These are phyloP conservation scores for Muscicapa striata DNA, from an alignment of 2,797 vertebrate genomes.

Conservation along the genomic window DNA sequence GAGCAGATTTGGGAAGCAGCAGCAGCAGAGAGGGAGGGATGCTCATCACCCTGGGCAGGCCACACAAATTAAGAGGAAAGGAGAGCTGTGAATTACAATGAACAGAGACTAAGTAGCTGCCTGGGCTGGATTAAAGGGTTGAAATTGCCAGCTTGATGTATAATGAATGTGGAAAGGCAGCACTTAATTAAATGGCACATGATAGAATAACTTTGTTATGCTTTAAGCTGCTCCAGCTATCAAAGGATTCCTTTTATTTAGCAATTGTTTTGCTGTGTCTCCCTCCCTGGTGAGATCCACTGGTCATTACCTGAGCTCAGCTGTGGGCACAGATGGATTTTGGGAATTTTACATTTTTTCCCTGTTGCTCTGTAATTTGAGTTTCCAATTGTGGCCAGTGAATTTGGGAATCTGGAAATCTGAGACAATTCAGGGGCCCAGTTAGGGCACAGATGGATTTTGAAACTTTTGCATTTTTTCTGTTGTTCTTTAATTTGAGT, in stretches of 20 bases:
- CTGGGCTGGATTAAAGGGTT: conserved; percentile 88
- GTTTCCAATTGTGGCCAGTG: too few species aligned
- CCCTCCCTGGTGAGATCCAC: conserved; percentile 31
- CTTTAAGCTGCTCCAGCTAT: conserved; percentile 73
- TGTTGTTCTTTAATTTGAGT: too few species aligned
- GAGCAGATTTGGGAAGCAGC: conserved; percentile 48
- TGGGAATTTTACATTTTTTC: too few species aligned
- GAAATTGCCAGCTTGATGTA: conserved; percentile 80
- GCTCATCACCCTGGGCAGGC: conserved; percentile 81
- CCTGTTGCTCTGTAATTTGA: too few species aligned
- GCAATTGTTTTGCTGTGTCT: conserved; percentile 73
- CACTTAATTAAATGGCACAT: conserved; percentile 83
- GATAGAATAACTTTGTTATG: conserved; percentile 78
- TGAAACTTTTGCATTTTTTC: too few species aligned
- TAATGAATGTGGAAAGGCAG: conserved; percentile 86
- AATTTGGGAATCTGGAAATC: too few species aligned
- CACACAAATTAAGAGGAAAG: conserved; percentile 83
- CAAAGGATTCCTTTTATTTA: conserved; percentile 69
- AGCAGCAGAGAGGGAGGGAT: conserved; percentile 71
- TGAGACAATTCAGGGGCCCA: too few species aligned
- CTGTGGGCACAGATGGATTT: too few species aligned
- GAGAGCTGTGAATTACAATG: conserved; percentile 91
- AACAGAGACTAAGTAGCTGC: conserved; percentile 88
- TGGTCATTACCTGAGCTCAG: background rate
- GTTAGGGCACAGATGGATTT: too few species aligned